Percentiles rank a stretch among this genome's conserved stretches.
Evolutionary conservation across 2,113 vertebrate genomes (phyloP).

Genomic region (Dromas ardeola): DNA sequence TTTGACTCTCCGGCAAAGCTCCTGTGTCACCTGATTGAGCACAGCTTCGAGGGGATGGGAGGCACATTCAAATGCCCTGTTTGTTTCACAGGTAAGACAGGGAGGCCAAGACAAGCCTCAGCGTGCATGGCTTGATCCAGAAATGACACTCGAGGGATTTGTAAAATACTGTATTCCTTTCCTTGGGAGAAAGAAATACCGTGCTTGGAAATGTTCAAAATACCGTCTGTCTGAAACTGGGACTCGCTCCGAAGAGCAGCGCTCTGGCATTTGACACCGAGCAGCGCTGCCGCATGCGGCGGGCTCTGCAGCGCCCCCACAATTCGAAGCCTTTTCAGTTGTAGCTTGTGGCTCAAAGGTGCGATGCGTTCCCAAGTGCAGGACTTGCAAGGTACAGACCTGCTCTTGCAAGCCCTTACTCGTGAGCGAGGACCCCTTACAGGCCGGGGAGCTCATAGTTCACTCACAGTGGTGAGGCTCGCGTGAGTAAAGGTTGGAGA

Average conservation of each 20-base stretch:
- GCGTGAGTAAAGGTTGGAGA: background rate
- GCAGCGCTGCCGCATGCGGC: background rate
- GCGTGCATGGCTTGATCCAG: constrained; percentile 67
- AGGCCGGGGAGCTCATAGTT: background rate
- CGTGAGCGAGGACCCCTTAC: background rate
- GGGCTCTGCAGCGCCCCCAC: background rate
- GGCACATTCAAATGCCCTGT: constrained; percentile 99
- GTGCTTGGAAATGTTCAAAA: constrained; percentile 12
- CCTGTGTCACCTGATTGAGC: constrained; percentile 99
- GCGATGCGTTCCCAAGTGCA: background rate
- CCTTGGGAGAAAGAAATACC: constrained; percentile 8
- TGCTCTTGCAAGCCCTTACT: background rate
- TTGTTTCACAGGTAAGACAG: constrained; percentile 98
- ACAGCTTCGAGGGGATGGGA: constrained; percentile 99
- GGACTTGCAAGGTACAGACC: background rate
- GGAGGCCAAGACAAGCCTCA: constrained; percentile 58
- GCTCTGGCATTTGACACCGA: background rate
- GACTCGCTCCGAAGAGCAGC: background rate
- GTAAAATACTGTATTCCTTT: constrained; percentile 60
- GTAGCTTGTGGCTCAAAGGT: background rate
- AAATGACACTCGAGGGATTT: constrained; percentile 64
- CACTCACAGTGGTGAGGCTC: background rate
- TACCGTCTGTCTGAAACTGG: background rate
- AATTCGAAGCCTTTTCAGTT: background rate
- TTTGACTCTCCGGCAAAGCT: constrained; percentile 99